Evolutionary conservation across 2,797 vertebrate genomes (phyloP).

Genomic region (Characodon lateralis): DNA sequence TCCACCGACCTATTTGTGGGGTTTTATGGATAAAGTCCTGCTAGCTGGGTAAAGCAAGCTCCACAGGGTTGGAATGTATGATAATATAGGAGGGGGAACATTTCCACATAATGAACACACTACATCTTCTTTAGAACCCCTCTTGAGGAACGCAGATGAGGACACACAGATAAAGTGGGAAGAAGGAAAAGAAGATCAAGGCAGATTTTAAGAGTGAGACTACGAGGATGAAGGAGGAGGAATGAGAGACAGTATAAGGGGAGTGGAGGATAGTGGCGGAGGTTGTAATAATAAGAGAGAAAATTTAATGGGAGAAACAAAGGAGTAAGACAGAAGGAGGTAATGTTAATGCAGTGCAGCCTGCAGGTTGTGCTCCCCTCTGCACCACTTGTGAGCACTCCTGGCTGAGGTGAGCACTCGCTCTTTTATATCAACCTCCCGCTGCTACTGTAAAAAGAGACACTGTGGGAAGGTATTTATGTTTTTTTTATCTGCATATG

Average conservation of each 20-base stretch:
- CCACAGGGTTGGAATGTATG: constrained; percentile 70
- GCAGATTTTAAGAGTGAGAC: constrained; percentile 48
- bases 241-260: neutral
- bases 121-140: constrained; percentile 72
- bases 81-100: constrained; percentile 68
- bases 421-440: constrained; percentile 68
- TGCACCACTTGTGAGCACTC: constrained; percentile 63
- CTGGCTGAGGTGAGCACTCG: constrained; percentile 56
- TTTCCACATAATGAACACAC: constrained; percentile 76
- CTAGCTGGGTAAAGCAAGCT: constrained; percentile 59
- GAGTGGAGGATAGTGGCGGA: constrained; percentile 16
- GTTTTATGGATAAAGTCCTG: constrained; percentile 52
- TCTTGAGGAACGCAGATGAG: constrained; percentile 59
- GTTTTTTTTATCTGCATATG: constrained; percentile 29
- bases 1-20: constrained; percentile 50
- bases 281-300: constrained; percentile 49
- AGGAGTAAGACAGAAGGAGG: constrained; percentile 49
- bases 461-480: constrained; percentile 30
- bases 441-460: constrained; percentile 63
- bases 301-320: constrained; percentile 61
- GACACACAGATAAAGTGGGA: constrained; percentile 54
- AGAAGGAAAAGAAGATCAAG: constrained; percentile 50
- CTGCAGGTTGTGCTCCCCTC: constrained; percentile 61
- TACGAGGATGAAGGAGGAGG: constrained; percentile 28
- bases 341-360: constrained; percentile 62